Base-by-base conservation (phyloP, 35 echinoderm and acorn worm species). In the Stichopus chloronotus region DNA sequence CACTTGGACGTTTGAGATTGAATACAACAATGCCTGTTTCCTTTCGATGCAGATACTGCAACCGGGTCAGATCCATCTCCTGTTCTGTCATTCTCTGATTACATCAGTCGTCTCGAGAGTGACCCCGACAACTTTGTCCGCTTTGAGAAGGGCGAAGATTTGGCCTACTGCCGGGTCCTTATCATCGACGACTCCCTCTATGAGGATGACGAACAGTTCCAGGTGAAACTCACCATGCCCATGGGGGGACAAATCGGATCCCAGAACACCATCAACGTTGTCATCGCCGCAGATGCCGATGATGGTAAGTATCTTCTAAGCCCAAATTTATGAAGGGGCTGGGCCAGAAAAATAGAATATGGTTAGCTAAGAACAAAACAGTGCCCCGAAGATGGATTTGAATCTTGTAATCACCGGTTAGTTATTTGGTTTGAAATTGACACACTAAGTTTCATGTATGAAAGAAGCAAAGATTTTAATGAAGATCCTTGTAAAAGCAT, bases 171-270 rank as follows among this genome's bases (percentile, higher is more conserved):
- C 90, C 93, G 95, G 8, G 69, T 99, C 55, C 88, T 94, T 16
- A 99, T 99, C 93, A 99, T 99, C 58, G 97, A 99, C 16, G 97
- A 99, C 88, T 99, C 97, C 54, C 94, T 99, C 69, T 99, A 99
- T 87, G 97, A 99, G 56, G 93, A 94, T 55, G 97, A 93, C 19
- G 97, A 99, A 84, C 80, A 86, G 55, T 99, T 99, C 95, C 93
- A 99, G 77, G 95, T 99, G 55, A 99, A 96, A 81, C 95, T 99
- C 59, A 95, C 53, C 89, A 99, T 95, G 93, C 95, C 97, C 23
- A 99, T 99, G 97, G 97, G 97, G 19, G 97, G 97, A 77, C 88
- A 92, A 53, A 89, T 99, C 10, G 97, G 95, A 63, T 43, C 25
- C 22, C 93, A 92, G 8, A 81, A 91, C 55, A 9, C 54, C 3